Evolutionary conservation across 2,888 invertebrate genomes (phyloP).

Genomic region (Melanchra persicariae): DNA sequence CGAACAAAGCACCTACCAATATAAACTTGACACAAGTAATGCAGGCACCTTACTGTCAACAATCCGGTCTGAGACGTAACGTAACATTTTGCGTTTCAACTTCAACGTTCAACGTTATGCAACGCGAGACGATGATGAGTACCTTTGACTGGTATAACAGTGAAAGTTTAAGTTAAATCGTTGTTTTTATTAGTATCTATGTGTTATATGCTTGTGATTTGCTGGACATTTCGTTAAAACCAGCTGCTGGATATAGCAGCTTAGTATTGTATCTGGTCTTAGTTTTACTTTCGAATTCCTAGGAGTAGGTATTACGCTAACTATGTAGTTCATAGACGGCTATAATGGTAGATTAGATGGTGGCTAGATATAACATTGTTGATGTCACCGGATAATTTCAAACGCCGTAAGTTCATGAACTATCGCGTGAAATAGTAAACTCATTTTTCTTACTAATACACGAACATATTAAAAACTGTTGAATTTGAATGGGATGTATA

Average conservation of each 20-base stretch:
- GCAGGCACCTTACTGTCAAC: not conserved
- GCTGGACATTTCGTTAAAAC: not conserved
- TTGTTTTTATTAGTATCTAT: constrained; percentile 2
- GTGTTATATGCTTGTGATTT: constrained; percentile 2
- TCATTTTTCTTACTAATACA: too few relatives aligned
- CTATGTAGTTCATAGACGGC: not conserved
- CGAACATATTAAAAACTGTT: too few relatives aligned
- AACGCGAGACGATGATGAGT: constrained; percentile 27
- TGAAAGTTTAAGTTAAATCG: constrained; percentile 52
- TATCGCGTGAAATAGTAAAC: too few relatives aligned
- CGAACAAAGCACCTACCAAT: not conserved
- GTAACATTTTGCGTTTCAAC: constrained; percentile 32
- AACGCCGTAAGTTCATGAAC: too few relatives aligned
- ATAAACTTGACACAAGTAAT: constrained; percentile 43
- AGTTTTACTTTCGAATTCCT: constrained; percentile 31
- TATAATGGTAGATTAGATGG: too few relatives aligned
- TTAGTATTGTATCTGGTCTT: not conserved
- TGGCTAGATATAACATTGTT: too few relatives aligned
- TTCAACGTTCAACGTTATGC: constrained; percentile 33
- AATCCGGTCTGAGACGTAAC: constrained; percentile 44
- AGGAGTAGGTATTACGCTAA: not conserved
- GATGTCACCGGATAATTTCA: too few relatives aligned
- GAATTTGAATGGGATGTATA: too few relatives aligned
- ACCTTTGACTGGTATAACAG: constrained; percentile 43
- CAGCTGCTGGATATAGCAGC: not conserved